Base-by-base conservation (phyloP, 2,888 invertebrate genomes). In the Andrena bucephala region DNA sequence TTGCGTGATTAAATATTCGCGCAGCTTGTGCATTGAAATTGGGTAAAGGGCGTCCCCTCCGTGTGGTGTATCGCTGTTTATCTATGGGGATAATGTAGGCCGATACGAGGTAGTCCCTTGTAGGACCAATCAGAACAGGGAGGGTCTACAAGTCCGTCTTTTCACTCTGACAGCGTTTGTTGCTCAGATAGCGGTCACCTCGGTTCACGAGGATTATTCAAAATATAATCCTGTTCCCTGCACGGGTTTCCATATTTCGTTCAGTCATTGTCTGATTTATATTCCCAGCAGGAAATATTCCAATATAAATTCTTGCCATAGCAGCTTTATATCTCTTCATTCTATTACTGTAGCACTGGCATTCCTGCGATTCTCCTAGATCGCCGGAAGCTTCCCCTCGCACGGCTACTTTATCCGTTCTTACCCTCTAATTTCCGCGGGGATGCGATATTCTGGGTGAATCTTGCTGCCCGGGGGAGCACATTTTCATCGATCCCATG, bases 1-100 rank as follows among this genome's bases (percentile, higher is more conserved):
- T 16, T n/a, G 59, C n/a, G 7, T n/a, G 60, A 69, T 75, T 50
- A 75, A 68, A 74, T 36, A 48, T 50, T 68, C 13, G 27, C 60
- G 48, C 16, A 50, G 50, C 29, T 48, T 48, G 7, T 7, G 31
- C 3, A 60, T n/a, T 10, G 29, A 31, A 29, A 36, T 33, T 10
- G 20, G 29, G 2, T 36, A 6, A 62, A 5, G 6, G 5, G 31
- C 13, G 33, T 4, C 63, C 48, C 5, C 24, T n/a, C 10, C 6
- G 10, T 8, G 31, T 13, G 74, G 50, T 27, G 31, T 8, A 13
- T 33, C n/a, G 24, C 24, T 67, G 67, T 74, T 74, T 67, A 50
- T 59, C 50, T 50, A 31, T 50, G 10, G 16, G 4, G 50, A 50
- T 24, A 62, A 69, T 20, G 60, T 20, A 16, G 36, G 1, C 8